Base-by-base conservation (phyloP, 2,888 invertebrate species). In the Lasioglossum malachurum region DNA sequence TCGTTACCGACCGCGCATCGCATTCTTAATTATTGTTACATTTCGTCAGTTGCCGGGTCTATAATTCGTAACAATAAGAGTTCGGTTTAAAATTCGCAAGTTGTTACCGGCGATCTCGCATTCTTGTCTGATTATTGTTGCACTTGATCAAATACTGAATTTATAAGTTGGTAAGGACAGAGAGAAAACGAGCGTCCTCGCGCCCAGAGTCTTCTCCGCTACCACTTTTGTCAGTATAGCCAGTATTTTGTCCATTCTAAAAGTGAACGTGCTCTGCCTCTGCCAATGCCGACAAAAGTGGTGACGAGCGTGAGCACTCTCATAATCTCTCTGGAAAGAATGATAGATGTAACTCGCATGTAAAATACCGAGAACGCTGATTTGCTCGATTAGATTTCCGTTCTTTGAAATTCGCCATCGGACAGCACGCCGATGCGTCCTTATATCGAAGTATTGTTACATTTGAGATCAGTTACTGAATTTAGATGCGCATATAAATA, bases 101-200 rank as follows among this genome's bases (percentile, higher is more conserved):
- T 72, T 60, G 80, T 72, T 80, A 80, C 44, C 16, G 38, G 49
- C 53, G 74, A 74, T 83, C 35, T 35, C 49, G n/a, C 69, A 46
- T 79, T 67, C 71, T 75, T 77, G 44, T 75, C 53, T 23, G 5
- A 60, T 60, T 60, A 60, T 60, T 27, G 60, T 60, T 60, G 60
- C 27, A 60, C 27, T 27, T 27, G 60, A 49, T 49, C 49, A 23
- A 23, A 23, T 49, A 49, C 49, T 23, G 49, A 49, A 49, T 46
- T 46, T 46, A 46, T 46, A 46, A 46, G 46, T 16, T 46, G 46
- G 16, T 1, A 16, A 46, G 46, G 16, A 19, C 16, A 46, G 46
- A 46, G 16, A 46, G 46, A 5, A 16, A 16, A 46, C 5, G 16
- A 4, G 46, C 16, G 46, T 46, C 16, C 46, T 19, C 46, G 14